Conservation (phyloP, 2,113 vertebrate genomes). For the Bufo gargarizans region DNA sequence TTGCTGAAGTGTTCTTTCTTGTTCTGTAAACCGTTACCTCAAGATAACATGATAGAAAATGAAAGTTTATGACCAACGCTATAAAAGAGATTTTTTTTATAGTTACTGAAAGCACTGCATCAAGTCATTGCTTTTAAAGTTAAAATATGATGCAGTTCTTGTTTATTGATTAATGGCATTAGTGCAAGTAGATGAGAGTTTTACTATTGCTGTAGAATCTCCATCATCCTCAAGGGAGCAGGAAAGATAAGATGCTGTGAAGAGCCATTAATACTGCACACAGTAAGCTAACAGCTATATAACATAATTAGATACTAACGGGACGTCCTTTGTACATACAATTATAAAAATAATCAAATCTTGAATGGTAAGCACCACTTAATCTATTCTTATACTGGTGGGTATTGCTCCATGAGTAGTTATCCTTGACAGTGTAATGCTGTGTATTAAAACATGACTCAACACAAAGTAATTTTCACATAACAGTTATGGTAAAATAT, state of each 20-base stretch:
- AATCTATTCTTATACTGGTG: background rate
- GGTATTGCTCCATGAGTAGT: background rate
- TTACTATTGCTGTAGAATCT: conserved; percentile 41
- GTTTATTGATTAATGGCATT: conserved; percentile 53
- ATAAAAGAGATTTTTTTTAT: conserved; percentile 44
- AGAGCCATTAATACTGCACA: conserved; percentile 17
- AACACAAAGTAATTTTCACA: background rate
- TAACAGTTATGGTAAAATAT: background rate
- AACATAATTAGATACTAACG: background rate
- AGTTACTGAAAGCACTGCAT: conserved; percentile 45
- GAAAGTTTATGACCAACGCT: conserved; percentile 39
- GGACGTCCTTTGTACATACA: background rate
- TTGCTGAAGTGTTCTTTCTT: conserved; percentile 50
- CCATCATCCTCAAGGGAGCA: conserved; percentile 19
- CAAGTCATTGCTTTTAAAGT: conserved; percentile 47
- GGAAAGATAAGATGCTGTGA: conserved; percentile 23
- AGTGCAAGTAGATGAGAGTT: conserved; percentile 14
- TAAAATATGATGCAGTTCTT: conserved; percentile 46
- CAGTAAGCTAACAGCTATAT: conserved; percentile 5
- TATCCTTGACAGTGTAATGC: background rate
- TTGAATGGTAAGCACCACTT: conserved; percentile 15
- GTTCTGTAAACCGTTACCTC: conserved; percentile 44
- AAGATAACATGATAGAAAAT: conserved; percentile 34
- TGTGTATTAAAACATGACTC: background rate
- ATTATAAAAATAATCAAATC: conserved; percentile 1